Base-by-base conservation (phyloP, 1,140 invertebrate genomes). In the Zelostemma sp. region DNA sequence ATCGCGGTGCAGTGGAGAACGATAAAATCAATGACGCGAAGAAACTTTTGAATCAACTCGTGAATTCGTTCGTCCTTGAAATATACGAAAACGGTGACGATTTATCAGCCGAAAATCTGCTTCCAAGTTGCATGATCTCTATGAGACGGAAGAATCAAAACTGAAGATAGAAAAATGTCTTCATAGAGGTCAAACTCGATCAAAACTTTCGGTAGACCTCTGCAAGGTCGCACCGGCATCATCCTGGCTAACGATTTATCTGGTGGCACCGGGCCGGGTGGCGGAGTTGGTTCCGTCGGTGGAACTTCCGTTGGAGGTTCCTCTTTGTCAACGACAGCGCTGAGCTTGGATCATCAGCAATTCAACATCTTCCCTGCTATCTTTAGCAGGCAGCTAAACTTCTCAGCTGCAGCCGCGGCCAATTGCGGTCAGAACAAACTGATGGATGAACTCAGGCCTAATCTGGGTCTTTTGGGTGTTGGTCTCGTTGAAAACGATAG, bases 321-420 rank as follows among this genome's bases (percentile, higher is more conserved):
- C 45, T 81, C 75, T 40, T 68, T 80, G 54, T 79, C 78, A 77
- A 88, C 84, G 49, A 82, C 78, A 79, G 85, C 82, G 70, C 85
- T 86, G 75, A 86, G 89, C 79, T 83, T 87, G 55, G 85, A 90
- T 63, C 90, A 91, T 80, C 92, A 94, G 76, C 93, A 94, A 86
- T 94, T 94, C 88, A 95, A 95, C 86, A 95, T 95, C 72, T 94
- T 95, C 82, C 93, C 93, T 63, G 93, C 93, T 46, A 94, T 94
- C 76, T 95, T 95, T 81, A 94, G 92, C 84, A 87, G 93, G 33
- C 93, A 95, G 83, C 86, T 95, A 48, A 95, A 95, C 82, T 95
- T 94, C 79, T 90, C 89, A 12, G 88, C 90, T 67, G 87, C 82
- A 0, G 80, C 89, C n/a, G 87, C 87, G 41, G 80, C 83, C 1